Evolutionary conservation across 2,888 invertebrate genomes (phyloP), one percentile per base, ranked within the genome.

Genomic region (Apotomis capreana): DNA sequence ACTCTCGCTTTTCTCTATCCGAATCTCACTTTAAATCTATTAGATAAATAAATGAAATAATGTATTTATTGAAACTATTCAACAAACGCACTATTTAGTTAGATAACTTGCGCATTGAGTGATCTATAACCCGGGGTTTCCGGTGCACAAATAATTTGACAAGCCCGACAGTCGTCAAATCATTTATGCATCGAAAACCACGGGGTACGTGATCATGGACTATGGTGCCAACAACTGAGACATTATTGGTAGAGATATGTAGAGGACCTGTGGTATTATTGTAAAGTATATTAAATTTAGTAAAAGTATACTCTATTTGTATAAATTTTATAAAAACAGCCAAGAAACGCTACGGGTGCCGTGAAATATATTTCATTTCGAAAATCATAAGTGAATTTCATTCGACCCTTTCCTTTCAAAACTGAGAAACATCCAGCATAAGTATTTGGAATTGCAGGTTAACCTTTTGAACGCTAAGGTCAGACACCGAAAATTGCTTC

Each of bases 291-390:
- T 55, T 58, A 78, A 78, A 79, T 82, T 84, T 87, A 85, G 83
- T 83, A 81, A 86, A 26, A 82, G 86, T 87, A 85, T 87, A 84
- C 83, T 82, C 82, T 86, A 87, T 88, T 89, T 89, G 87, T 89
- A 87, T 88, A 89, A 86, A 89, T 88, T 90, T 89, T 91, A 88
- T 88, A 89, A 88, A 89, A 88, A 84, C 90, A 89, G 88, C 90
- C 90, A 90, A 91, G 91, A 93, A 92, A 92, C 92, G 92, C 93
- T 93, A 93, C 92, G 93, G 92, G 92, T 93, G 92, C 90, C 86
- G 88, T 87, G 88, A 92, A 92, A 91, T 92, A 93, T 92, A 92
- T 88, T 88, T 88, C 88, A 90, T 89, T 85, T 89, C 86, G 82
- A 91, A 91, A 91, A 88, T 84, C 81, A 80, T 68, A 65, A 51